A percentile compares a stretch with the other conserved stretches of the same genome.
These are phyloP conservation scores for Triplophysa rosa DNA, from an alignment of 2,113 vertebrate species.

Conservation along the genomic window DNA sequence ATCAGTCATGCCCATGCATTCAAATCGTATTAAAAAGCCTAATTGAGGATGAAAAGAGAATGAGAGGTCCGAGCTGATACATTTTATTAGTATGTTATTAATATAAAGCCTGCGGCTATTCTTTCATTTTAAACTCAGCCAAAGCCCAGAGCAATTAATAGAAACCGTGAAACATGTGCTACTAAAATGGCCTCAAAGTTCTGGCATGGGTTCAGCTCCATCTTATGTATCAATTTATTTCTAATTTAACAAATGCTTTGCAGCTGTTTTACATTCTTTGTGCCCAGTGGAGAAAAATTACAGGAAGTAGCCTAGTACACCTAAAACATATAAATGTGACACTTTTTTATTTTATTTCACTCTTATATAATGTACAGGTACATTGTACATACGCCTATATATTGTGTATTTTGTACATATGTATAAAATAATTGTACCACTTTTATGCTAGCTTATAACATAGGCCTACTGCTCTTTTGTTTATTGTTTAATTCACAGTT, in stretches of 20 bases:
- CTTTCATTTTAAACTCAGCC: slow-evolving; percentile 66
- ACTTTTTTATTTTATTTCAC: background rate
- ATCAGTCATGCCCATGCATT: slow-evolving; percentile 31
- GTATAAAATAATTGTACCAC: too few species aligned
- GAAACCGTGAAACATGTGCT: slow-evolving; percentile 71
- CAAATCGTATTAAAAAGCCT: slow-evolving; percentile 63
- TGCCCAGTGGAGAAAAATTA: slow-evolving; percentile 44
- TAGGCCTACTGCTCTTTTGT: too few species aligned
- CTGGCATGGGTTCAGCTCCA: slow-evolving; percentile 66
- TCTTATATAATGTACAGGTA: background rate
- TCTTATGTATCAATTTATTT: slow-evolving; percentile 76
- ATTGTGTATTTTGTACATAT: too few species aligned
- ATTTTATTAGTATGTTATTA: slow-evolving; percentile 69
- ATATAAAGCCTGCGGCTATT: slow-evolving; percentile 61
- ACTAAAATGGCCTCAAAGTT: slow-evolving; percentile 70
- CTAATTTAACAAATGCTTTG: slow-evolving; percentile 75
- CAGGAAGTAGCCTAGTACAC: slow-evolving; percentile 15
- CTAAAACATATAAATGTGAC: too few species aligned
- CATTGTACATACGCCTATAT: too few species aligned
- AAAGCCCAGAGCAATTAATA: slow-evolving; percentile 68
- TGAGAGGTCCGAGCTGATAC: slow-evolving; percentile 46
- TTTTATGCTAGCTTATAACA: too few species aligned
- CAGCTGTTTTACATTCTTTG: slow-evolving; percentile 71
- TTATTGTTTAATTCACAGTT: too few species aligned
- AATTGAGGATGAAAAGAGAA: slow-evolving; percentile 53